These are phyloP conservation scores for Pheosia gnoma DNA, from an alignment of 2,888 invertebrate species.

Conservation along the genomic window DNA sequence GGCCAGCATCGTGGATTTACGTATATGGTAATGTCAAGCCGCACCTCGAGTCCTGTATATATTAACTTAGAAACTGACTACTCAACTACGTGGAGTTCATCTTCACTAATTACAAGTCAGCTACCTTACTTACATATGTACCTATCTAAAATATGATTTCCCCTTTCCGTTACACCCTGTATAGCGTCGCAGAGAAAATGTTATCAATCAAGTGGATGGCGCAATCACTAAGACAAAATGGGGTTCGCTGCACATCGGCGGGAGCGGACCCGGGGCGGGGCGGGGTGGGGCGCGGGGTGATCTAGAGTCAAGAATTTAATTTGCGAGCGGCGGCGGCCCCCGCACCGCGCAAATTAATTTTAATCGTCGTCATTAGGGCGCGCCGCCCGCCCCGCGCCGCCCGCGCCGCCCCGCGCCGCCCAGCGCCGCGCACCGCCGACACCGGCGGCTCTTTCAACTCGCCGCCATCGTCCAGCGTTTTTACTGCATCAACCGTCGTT, in stretches of 20 bases:
- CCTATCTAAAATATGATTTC: too few relatives aligned
- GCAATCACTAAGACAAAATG: constrained; percentile 44
- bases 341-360: constrained; percentile 74
- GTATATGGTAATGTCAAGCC: too few relatives aligned
- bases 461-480: constrained; percentile 40
- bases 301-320: constrained; percentile 72
- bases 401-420: constrained; percentile 7
- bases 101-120: too few relatives aligned
- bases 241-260: constrained; percentile 30
- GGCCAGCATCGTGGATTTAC: too few relatives aligned
- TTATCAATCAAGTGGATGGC: constrained; percentile 56
- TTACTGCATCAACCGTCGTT: constrained; percentile 38
- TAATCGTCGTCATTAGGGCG: constrained; percentile 77
- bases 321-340: constrained; percentile 52
- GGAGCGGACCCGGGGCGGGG: constrained; percentile 6
- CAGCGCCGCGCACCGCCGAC: constrained; percentile 12
- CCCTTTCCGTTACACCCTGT: too few relatives aligned
- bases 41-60: too few relatives aligned
- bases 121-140: too few relatives aligned
- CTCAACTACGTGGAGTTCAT: too few relatives aligned
- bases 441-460: constrained; percentile 42
- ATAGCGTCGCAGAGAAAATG: constrained; percentile 35
- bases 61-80: too few relatives aligned
- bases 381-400: constrained; percentile 21
- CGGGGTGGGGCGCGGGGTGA: constrained; percentile 23